A percentile compares a stretch with the other conserved stretches of the same genome.
These are phyloP conservation scores for Lates calcarifer DNA, from an alignment of 2,113 vertebrate species.

Conservation along the genomic window DNA sequence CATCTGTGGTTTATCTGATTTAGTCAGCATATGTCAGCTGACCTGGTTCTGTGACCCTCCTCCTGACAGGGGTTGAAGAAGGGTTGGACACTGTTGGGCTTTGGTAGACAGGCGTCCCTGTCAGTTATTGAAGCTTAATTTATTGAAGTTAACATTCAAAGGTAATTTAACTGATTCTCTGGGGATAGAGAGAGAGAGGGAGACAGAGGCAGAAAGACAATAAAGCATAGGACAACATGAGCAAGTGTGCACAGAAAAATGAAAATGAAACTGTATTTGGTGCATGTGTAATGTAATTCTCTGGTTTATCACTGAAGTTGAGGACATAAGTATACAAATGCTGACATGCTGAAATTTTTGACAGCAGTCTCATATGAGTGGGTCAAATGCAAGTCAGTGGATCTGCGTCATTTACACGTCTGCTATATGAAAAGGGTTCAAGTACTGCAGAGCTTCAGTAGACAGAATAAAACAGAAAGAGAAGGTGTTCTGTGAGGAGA, in stretches of 20 bases:
- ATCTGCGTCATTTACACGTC: neutral
- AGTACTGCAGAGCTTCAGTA: slow-evolving; percentile 6
- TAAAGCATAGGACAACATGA: neutral
- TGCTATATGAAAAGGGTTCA: neutral
- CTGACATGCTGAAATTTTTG: neutral
- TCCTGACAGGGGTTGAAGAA: neutral
- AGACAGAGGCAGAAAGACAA: neutral
- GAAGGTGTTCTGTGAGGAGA: neutral
- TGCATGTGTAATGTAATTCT: slow-evolving; percentile 8
- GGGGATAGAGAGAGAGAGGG: neutral
- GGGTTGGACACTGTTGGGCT: neutral
- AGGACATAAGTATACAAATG: neutral
- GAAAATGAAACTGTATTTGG: slow-evolving; percentile 27
- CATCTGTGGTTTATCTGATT: neutral
- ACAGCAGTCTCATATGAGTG: slow-evolving; percentile 14
- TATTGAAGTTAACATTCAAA: slow-evolving; percentile 2
- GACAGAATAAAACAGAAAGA: slow-evolving; percentile 28
- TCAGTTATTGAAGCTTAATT: neutral
- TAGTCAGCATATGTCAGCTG: neutral
- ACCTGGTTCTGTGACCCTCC: neutral
- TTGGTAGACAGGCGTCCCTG: neutral
- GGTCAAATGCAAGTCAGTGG: neutral
- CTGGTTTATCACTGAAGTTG: neutral
- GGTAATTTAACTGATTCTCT: neutral
- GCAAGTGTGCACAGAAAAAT: slow-evolving; percentile 21